Percentiles rank a stretch among this genome's conserved stretches.
Conservation (phyloP, 2,797 vertebrate species). For the Tympanoctomys barrerae region DNA sequence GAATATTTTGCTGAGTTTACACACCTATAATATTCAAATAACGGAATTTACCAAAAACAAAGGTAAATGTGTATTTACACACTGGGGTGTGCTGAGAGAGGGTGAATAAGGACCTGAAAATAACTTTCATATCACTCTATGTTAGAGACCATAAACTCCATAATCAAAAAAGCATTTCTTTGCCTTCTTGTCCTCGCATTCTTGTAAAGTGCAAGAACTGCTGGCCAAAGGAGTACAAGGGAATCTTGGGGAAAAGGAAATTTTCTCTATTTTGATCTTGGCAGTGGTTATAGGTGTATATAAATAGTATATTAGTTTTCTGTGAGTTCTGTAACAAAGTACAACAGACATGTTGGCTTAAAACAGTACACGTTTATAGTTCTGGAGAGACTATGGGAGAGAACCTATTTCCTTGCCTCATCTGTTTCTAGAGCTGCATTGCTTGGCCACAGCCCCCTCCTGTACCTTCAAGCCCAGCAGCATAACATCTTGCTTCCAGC, state of each 20-base stretch:
- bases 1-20: too few species aligned
- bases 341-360: constrained; percentile 5
- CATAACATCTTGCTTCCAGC: neutral
- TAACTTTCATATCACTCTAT: neutral
- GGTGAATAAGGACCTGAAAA: constrained; percentile 40
- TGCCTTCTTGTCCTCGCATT: neutral
- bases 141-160: neutral
- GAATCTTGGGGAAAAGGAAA: neutral
- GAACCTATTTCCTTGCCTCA: neutral
- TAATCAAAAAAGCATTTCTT: constrained; percentile 13
- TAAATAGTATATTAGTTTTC: neutral
- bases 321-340: constrained; percentile 7
- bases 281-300: neutral
- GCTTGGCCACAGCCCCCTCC: neutral
- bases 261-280: constrained; percentile 12
- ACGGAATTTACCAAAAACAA: too few species aligned
- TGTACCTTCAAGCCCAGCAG: neutral
- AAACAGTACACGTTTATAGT: neutral
- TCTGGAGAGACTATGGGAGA: neutral
- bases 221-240: neutral
- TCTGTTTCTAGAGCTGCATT: constrained; percentile 7
- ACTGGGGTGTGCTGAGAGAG: neutral
- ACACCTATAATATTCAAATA: too few species aligned
- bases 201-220: constrained; percentile 14
- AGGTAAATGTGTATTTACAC: too few species aligned